These are phyloP conservation scores for Chondrosia reniformis DNA, from an alignment of 37 sponge, comb jelly and placozoan genomes.

Conservation along the genomic window DNA sequence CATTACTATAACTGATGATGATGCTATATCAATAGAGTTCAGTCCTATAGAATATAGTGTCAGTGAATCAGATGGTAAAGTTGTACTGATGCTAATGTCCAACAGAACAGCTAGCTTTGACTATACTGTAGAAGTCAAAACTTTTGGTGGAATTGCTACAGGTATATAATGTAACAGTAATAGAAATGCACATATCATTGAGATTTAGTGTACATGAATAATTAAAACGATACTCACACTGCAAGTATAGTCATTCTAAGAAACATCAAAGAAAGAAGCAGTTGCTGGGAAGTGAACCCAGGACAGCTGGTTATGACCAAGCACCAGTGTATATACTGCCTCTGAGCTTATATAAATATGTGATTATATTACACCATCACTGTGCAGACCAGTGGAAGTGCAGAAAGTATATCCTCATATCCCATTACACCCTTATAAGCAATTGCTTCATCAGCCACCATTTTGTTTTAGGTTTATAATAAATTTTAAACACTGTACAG, in stretches of 20 bases:
- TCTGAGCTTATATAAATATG: too few relatives aligned
- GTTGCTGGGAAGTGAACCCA: too few relatives aligned
- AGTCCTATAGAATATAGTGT: background rate
- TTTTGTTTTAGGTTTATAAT: slow-evolving; percentile 61
- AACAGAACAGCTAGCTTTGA: background rate
- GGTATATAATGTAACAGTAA: background rate
- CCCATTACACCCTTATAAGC: too few relatives aligned
- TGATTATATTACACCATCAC: too few relatives aligned
- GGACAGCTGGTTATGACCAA: too few relatives aligned
- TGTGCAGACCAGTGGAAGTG: too few relatives aligned
- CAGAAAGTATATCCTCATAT: too few relatives aligned
- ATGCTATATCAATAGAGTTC: slow-evolving; percentile 8
- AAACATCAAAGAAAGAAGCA: too few relatives aligned
- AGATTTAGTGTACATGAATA: background rate
- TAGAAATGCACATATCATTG: background rate
- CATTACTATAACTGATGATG: slow-evolving; percentile 33
- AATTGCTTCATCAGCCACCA: too few relatives aligned
- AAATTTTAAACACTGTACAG: too few relatives aligned
- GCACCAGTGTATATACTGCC: too few relatives aligned
- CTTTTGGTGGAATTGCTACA: background rate
- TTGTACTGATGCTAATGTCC: background rate
- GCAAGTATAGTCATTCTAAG: too few relatives aligned
- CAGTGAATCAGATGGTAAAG: slow-evolving; percentile 17
- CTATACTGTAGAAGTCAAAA: background rate
- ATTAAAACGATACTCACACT: background rate